These are phyloP conservation scores for Rousettus leschenaultii DNA, from an alignment of 2,113 vertebrate species.

Conservation along the genomic window DNA sequence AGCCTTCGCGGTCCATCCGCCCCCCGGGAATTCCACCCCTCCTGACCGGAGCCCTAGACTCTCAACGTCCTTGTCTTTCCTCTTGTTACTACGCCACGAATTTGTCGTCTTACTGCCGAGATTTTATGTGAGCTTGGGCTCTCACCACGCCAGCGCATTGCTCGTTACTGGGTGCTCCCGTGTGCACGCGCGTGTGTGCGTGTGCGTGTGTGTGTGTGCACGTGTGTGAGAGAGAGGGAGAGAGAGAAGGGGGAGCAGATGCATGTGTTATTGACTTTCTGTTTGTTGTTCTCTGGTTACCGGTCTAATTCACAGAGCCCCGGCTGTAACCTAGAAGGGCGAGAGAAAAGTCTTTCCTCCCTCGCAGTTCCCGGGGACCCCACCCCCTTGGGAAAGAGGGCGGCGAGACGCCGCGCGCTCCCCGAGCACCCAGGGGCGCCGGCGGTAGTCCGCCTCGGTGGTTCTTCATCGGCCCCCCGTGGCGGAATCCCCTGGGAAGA, in stretches of 20 bases:
- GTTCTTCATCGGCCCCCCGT: neutral
- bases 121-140: neutral
- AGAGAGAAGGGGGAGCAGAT: neutral
- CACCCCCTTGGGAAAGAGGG: neutral
- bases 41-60: accelerated
- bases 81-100: neutral
- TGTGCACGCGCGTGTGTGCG: neutral
- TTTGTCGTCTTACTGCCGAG: too few species aligned
- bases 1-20: too few species aligned
- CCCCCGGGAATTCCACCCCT: neutral
- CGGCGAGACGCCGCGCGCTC: accelerated
- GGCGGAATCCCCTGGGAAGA: too few species aligned
- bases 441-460: accelerated
- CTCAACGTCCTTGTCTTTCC: neutral
- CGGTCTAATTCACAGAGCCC: neutral
- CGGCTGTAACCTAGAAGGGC: too few species aligned
- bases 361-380: neutral
- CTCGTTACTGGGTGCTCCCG: neutral
- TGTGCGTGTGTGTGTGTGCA: neutral
- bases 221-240: neutral
- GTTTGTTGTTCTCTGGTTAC: too few species aligned
- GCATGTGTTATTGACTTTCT: neutral
- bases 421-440: accelerated
- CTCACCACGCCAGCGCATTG: neutral
- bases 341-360: accelerated